Base-by-base conservation (phyloP, 1,140 invertebrate species). In the Eulimnadia texana region DNA sequence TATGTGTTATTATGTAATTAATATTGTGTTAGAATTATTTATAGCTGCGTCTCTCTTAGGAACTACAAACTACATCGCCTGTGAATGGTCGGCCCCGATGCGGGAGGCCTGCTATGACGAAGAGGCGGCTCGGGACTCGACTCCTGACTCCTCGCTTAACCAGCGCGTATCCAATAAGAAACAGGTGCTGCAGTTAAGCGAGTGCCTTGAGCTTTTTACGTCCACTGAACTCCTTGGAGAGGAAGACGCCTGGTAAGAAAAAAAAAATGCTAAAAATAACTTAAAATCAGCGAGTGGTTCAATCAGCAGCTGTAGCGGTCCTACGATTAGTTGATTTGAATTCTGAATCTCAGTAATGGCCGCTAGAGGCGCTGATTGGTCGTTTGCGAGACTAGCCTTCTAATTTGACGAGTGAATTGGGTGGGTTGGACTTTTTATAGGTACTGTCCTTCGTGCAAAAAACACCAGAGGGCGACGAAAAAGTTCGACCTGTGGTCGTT, bases 201-300 rank as follows among this genome's bases (percentile, higher is more conserved):
- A 79, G 60, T 79, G 78, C 67, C 66, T 79, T 25, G 70, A 76
- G 52, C 66, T 78, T 42, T 79, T 77, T 66, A 79, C 77, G 16
- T 73, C 73, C 47, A 70, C 69, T 13, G 78, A 79, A 66, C 71
- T 72, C 61, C 68, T 79, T 2, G 75, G 77, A 57, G 72, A 72
- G 61, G 72, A 79, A 60, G 77, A 79, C 67, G 72, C 74, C 19
- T 79, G 78, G 77, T 77, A 68, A 61, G 62, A 52, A n/a, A 13
- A 3, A 20, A n/a, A 11, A 63, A 13, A 25, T 33, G 2, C 23
- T n/a, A n/a, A n/a, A n/a, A n/a, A n/a, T n/a, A n/a, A n/a, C n/a
- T n/a, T n/a, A n/a, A n/a, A n/a, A n/a, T n/a, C n/a, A n/a, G n/a
- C n/a, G n/a, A n/a, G n/a, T n/a, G n/a, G n/a, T n/a, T n/a, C n/a